Conservation (phyloP, 2,797 vertebrate genomes). For the Diglossa cyanea region DNA sequence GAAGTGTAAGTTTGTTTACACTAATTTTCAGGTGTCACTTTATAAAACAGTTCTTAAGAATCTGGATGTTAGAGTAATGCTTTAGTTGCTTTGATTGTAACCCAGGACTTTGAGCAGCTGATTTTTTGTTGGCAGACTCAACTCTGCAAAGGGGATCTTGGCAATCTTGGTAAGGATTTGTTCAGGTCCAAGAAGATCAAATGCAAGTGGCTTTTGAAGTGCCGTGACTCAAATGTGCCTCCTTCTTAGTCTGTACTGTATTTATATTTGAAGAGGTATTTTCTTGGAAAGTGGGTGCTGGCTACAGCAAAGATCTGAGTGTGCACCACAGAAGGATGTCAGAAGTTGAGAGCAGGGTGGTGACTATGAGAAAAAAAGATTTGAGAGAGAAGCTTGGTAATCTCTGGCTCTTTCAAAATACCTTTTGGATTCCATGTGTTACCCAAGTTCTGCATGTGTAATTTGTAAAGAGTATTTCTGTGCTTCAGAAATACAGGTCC, state of each 20-base stretch:
- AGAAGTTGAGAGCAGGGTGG: not conserved
- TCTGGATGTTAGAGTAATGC: not conserved
- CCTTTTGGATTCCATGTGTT: not conserved
- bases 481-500: not conserved
- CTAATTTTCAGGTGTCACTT: not conserved
- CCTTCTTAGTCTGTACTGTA: not conserved
- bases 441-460: not conserved
- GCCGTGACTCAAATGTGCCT: not conserved
- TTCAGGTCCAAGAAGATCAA: not conserved
- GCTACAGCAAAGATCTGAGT: not conserved
- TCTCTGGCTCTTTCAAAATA: not conserved
- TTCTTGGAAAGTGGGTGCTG: not conserved
- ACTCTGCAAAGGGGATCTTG: not conserved
- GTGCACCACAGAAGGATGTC: not conserved
- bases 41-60: not conserved
- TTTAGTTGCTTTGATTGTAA: not conserved
- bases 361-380: not conserved
- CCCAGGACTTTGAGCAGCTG: not conserved
- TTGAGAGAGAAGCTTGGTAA: not conserved
- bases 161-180: not conserved
- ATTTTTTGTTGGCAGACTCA: not conserved
- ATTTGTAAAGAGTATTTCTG: not conserved
- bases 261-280: not conserved
- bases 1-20: conserved; percentile 84
- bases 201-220: not conserved